These are phyloP conservation scores for Sorex araneus DNA, from an alignment of 2,113 vertebrate genomes.

Conservation along the genomic window DNA sequence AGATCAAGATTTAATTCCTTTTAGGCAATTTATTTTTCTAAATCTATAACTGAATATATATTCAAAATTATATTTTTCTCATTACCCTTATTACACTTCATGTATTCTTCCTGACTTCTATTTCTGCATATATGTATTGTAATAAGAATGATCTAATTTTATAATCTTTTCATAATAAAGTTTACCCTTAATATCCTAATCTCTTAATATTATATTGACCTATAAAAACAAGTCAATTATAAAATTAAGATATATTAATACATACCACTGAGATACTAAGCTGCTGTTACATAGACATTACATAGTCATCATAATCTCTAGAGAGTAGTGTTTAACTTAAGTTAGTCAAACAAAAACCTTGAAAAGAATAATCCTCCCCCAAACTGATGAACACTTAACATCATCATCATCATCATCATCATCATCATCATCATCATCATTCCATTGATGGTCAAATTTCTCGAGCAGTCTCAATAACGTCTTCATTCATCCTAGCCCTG, in stretches of 20 bases:
- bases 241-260: constrained; percentile 26
- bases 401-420: too few species aligned
- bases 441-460: too few species aligned
- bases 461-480: too few species aligned
- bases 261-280: too few species aligned
- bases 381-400: too few species aligned
- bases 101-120: neutral
- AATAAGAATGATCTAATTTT: too few species aligned
- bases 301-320: neutral
- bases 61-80: neutral
- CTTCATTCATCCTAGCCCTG: too few species aligned
- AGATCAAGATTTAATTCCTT: neutral
- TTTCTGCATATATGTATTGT: constrained; percentile 28
- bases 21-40: neutral
- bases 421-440: too few species aligned
- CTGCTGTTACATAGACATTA: neutral
- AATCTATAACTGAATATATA: neutral
- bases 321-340: neutral
- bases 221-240: neutral
- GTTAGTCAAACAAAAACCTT: too few species aligned
- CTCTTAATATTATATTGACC: neutral
- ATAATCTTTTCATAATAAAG: too few species aligned
- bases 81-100: neutral
- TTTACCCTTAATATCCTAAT: constrained; percentile 15
- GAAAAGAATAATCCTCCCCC: too few species aligned